phyloP scores from a whole-genome alignment of 2,888 invertebrate species.

The Meghimatium bilineatum region DNA sequence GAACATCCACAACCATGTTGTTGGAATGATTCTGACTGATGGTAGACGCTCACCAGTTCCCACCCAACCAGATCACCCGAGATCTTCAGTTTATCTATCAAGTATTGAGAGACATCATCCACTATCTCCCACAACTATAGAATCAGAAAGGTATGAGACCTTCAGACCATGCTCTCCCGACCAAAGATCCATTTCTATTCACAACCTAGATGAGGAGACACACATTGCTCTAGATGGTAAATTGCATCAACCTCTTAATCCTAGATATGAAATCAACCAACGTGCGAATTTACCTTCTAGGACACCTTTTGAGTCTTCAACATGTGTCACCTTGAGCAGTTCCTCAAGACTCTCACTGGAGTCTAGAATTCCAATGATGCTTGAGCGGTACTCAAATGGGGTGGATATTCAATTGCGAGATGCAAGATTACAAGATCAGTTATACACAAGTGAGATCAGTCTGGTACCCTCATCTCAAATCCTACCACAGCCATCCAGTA shows the following conservation, averaged over 20 bases:
- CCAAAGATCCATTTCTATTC: slow-evolving; percentile 15
- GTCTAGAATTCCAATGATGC: slow-evolving; percentile 58
- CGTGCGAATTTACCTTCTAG: slow-evolving; percentile 2
- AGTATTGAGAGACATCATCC: slow-evolving; percentile 5
- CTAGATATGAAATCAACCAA: slow-evolving; percentile 36
- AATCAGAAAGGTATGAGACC: slow-evolving; percentile 26
- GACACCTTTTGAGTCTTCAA: slow-evolving; percentile 24
- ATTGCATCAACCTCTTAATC: slow-evolving; percentile 6
- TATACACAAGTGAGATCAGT: slow-evolving; percentile 43
- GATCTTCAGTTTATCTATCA: slow-evolving; percentile 1
- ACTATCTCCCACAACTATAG: slow-evolving; percentile 4
- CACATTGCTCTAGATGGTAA: slow-evolving; percentile 12
- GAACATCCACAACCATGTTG: not conserved
- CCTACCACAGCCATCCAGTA: slow-evolving; percentile 60
- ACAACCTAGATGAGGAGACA: slow-evolving; percentile 5
- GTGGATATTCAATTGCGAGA: slow-evolving; percentile 53
- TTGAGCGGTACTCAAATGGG: slow-evolving; percentile 57
- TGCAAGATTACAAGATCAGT: slow-evolving; percentile 51
- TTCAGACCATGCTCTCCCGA: slow-evolving; percentile 13
- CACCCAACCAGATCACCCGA: not conserved
- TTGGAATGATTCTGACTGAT: slow-evolving; percentile 2
- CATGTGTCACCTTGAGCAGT: slow-evolving; percentile 32
- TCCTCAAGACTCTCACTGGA: slow-evolving; percentile 53
- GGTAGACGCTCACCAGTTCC: slow-evolving; percentile 1
- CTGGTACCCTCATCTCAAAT: slow-evolving; percentile 50